These are phyloP conservation scores for Sialia sialis DNA, from an alignment of 2,113 vertebrate genomes.

Conservation along the genomic window DNA sequence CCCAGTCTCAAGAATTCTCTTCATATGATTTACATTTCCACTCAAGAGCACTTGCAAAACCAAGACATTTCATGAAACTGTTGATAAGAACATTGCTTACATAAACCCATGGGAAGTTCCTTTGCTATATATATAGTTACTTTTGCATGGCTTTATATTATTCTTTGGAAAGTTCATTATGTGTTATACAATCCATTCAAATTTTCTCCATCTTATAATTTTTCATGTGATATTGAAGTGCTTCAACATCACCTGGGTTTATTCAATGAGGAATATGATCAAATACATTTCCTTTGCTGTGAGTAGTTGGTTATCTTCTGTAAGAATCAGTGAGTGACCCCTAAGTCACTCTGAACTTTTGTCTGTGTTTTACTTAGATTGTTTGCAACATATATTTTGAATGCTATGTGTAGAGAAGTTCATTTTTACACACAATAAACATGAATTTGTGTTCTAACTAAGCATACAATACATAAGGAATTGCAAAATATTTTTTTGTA, in stretches of 20 bases:
- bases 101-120: background rate
- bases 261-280: background rate
- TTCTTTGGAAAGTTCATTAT: background rate
- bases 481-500: background rate
- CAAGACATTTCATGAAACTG: background rate
- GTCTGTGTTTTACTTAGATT: background rate
- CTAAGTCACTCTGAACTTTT: background rate
- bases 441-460: background rate
- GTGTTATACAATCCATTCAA: background rate
- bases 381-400: background rate
- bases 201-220: background rate
- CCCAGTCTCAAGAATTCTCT: background rate
- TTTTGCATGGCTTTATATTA: background rate
- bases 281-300: background rate
- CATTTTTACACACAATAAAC: background rate
- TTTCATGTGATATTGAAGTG: background rate
- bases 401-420: background rate
- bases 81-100: background rate
- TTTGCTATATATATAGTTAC: background rate
- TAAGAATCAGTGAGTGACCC: background rate
- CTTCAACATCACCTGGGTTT: background rate
- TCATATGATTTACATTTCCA: background rate
- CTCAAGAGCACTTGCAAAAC: background rate
- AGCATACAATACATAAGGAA: background rate
- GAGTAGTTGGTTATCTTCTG: background rate